Percentiles rank a stretch among this genome's conserved stretches.
These are phyloP conservation scores for Dimorphilus gyrociliatus DNA, from an alignment of 2,888 invertebrate species.

Conservation along the genomic window DNA sequence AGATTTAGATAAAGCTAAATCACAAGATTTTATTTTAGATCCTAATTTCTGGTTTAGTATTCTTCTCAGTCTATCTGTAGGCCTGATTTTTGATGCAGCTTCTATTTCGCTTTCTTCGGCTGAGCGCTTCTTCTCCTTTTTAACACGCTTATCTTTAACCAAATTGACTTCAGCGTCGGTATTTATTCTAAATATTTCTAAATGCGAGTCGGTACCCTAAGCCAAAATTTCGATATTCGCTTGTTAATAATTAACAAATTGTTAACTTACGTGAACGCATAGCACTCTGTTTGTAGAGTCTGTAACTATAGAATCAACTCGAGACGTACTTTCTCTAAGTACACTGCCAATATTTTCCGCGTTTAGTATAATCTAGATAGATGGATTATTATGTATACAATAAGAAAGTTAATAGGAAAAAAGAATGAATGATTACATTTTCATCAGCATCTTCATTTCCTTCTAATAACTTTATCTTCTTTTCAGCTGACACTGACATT, in stretches of 20 bases:
- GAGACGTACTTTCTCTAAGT: constrained; percentile 57
- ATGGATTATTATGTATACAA: no score
- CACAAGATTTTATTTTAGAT: no score
- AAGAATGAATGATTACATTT: no score
- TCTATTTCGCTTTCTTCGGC: no score
- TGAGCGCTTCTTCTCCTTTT: constrained; percentile 46
- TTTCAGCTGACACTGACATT: no score
- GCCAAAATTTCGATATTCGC: constrained; percentile 5
- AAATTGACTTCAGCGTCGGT: constrained; percentile 54
- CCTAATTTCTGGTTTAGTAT: no score
- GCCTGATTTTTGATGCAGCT: no score
- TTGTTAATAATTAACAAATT: neutral
- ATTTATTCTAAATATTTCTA: constrained; percentile 69
- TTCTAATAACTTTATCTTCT: no score
- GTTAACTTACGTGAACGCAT: constrained; percentile 49
- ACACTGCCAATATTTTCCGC: constrained; percentile 64
- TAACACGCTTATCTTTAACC: constrained; percentile 56
- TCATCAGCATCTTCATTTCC: no score
- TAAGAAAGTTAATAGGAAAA: no score
- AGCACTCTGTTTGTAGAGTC: constrained; percentile 57
- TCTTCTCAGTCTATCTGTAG: no score
- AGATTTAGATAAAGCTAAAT: no score
- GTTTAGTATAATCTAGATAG: constrained; percentile 48
- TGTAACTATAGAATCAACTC: constrained; percentile 55
- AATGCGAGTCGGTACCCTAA: constrained; percentile 54